Evolutionary conservation across 2,797 vertebrate species (phyloP).

Genomic region (Rhincodon typus): DNA sequence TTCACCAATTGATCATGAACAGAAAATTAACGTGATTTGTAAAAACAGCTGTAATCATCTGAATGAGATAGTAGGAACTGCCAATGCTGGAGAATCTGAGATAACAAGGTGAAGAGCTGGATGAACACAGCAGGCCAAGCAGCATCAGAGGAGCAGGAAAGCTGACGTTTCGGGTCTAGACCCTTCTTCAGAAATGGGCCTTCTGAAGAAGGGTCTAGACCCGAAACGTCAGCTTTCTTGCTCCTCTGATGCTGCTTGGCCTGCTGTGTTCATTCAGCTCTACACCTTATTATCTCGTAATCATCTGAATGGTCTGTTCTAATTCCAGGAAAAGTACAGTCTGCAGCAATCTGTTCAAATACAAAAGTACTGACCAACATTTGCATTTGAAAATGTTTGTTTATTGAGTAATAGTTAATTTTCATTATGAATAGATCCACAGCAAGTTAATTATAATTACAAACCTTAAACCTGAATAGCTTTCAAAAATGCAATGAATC

Average conservation of each 20-base stretch:
- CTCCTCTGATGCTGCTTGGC: too few relatives aligned
- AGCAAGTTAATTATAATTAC: neutral
- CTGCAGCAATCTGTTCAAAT: neutral
- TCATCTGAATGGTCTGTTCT: neutral
- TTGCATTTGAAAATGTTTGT: neutral
- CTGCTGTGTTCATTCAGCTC: too few relatives aligned
- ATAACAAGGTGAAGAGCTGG: too few relatives aligned
- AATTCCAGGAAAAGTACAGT: neutral
- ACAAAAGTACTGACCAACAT: neutral
- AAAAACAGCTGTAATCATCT: neutral
- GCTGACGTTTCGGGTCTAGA: too few relatives aligned
- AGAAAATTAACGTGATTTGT: neutral
- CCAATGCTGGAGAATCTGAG: too few relatives aligned
- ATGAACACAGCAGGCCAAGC: too few relatives aligned
- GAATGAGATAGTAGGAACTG: too few relatives aligned
- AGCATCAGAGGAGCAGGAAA: too few relatives aligned
- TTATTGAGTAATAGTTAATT: neutral
- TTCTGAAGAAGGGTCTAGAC: too few relatives aligned
- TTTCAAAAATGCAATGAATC: slow-evolving; percentile 3
- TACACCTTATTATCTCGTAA: neutral
- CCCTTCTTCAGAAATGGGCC: too few relatives aligned
- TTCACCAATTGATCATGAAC: neutral
- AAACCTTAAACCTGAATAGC: neutral
- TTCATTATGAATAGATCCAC: neutral
- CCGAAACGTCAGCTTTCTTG: too few relatives aligned